A percentile compares a stretch with the other conserved stretches of the same genome.
Conservation (phyloP, 2,797 vertebrate species). For the Trichosurus vulpecula region DNA sequence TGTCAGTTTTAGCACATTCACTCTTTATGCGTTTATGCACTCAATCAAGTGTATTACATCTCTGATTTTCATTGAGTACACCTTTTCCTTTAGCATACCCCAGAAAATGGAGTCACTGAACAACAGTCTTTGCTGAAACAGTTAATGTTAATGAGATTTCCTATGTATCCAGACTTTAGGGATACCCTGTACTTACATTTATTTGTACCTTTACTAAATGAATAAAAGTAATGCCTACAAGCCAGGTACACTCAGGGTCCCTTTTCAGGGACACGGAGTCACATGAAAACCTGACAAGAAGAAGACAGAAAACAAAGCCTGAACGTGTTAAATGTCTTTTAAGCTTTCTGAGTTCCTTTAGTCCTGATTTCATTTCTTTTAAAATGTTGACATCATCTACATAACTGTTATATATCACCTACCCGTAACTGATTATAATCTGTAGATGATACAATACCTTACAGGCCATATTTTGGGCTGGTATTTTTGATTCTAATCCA, state of each 20-base stretch:
- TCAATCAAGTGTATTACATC: no score
- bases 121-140: no score
- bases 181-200: neutral
- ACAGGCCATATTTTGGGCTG: slow-evolving; percentile 13
- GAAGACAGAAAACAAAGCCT: neutral
- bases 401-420: neutral
- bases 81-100: no score
- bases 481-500: slow-evolving; percentile 8
- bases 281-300: neutral
- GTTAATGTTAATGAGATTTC: no score
- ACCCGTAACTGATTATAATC: neutral
- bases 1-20: no score
- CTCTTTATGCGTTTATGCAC: no score
- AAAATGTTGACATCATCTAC: neutral
- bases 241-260: neutral
- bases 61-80: no score
- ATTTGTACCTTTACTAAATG: neutral
- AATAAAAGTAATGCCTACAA: slow-evolving; percentile 17
- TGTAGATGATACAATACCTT: slow-evolving; percentile 63
- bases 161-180: no score
- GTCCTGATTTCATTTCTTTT: slow-evolving; percentile 30
- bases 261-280: slow-evolving; percentile 9
- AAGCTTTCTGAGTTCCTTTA: slow-evolving; percentile 8
- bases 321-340: slow-evolving; percentile 27
- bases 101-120: no score